Evolutionary conservation across 2,797 vertebrate genomes (phyloP).

Genomic region (Arrhamphus sclerolepis): DNA sequence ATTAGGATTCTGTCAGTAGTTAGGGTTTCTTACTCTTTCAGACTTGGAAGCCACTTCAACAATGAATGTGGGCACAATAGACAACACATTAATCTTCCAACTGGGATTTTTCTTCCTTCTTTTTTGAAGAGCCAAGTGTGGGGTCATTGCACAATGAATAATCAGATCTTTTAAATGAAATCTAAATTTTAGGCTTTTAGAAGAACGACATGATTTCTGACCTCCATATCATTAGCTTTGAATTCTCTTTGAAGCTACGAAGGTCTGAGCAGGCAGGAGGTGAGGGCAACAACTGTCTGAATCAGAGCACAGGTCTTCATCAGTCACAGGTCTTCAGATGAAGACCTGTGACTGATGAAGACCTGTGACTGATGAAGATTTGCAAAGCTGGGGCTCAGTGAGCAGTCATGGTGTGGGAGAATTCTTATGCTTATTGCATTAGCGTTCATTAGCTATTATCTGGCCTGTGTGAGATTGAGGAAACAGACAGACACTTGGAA

Average conservation of each 20-base stretch:
- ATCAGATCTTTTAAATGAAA: slow-evolving; percentile 25
- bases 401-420: slow-evolving; percentile 52
- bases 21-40: slow-evolving; percentile 46
- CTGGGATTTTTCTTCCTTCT: slow-evolving; percentile 12
- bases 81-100: slow-evolving; percentile 47
- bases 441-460: slow-evolving; percentile 62
- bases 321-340: no score
- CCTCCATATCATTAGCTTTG: slow-evolving; percentile 7
- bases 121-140: slow-evolving; percentile 12
- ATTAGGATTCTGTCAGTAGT: slow-evolving; percentile 54
- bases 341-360: slow-evolving; percentile 16
- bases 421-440: slow-evolving; percentile 51
- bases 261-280: slow-evolving; percentile 3
- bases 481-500: slow-evolving; percentile 42
- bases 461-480: slow-evolving; percentile 30
- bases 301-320: slow-evolving; percentile 45
- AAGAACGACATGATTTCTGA: not conserved
- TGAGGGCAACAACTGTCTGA: slow-evolving; percentile 38
- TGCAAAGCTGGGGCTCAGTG: slow-evolving; percentile 50
- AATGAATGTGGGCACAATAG: slow-evolving; percentile 41
- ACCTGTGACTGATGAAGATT: slow-evolving; percentile 13
- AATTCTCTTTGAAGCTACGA: not conserved
- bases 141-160: slow-evolving; percentile 31
- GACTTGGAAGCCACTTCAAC: slow-evolving; percentile 39
- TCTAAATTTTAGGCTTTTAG: slow-evolving; percentile 21